Base-by-base conservation (phyloP, 2,797 vertebrate genomes). In the Odontamblyopus lacepedii region DNA sequence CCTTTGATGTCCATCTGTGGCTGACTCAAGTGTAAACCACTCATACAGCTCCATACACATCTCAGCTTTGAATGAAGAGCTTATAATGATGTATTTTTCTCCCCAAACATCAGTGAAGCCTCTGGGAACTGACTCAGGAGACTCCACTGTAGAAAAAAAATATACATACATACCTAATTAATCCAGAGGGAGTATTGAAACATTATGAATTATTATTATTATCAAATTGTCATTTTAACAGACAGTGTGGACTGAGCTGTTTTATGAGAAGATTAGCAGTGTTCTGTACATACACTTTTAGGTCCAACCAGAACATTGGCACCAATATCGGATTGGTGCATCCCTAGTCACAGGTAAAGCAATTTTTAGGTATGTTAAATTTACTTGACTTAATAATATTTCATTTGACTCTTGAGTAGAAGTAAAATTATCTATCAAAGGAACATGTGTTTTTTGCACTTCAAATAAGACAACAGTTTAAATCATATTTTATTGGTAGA, bases 1-100 rank as follows among this genome's bases (percentile, higher is more conserved):
- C 55, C 78, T 88, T 91, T 84, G 83, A 83, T 80, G 76, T 85
- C 70, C 83, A 80, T 84, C 76, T 83, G 79, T 72, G 53, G 27
- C 68, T n/a, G 65, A 30, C 56, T 77, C 35, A 76, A 77, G 66
- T 79, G 76, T 77, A 80, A 80, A 84, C 76, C 30, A 26, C 41
- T 73, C 26, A 11, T 61, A 69, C 74, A 44, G 29, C n/a, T 70
- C 67, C 61, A 63, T 63, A 32, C 26, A 27, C 35, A 19, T 41
- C 61, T 63, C 62, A 38, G 32, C 62, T 51, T 66, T 66, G 41
- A 50, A 50, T 66, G 9, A 30, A 50, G 44, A 15, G 44, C 44
- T 15, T 48, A 9, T 38, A 15, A 15, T 50, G 26, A 51, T 4
- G 7, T 48, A 16, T 50, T 50, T 26, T 51, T 50, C 38, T 44